Evolutionary conservation across 2,113 vertebrate genomes (phyloP).

Genomic region (Eubucco bourcierii): DNA sequence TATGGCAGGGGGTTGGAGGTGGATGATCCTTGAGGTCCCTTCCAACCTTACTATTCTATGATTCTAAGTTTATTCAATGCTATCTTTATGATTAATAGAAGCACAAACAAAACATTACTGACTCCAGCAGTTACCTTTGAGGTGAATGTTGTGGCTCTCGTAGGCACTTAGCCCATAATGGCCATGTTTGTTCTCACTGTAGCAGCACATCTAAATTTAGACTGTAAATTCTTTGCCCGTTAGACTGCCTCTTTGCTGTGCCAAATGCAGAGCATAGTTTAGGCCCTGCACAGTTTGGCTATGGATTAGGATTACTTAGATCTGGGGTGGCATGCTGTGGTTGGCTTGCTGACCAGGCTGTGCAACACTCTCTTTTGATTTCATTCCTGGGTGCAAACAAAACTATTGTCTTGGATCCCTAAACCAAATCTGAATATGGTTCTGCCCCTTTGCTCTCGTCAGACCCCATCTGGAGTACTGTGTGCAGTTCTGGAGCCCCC

Average conservation of each 20-base stretch:
- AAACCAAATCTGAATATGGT: neutral
- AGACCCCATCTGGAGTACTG: no score
- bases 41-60: no score
- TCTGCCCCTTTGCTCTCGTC: no score
- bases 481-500: no score
- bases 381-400: neutral
- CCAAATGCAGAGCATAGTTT: constrained; percentile 3
- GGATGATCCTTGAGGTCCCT: no score
- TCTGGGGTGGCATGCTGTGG: neutral
- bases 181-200: neutral
- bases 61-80: neutral
- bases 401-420: neutral
- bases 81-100: neutral
- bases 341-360: neutral
- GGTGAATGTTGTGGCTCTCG: neutral
- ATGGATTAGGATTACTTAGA: neutral
- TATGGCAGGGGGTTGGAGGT: no score
- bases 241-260: constrained; percentile 1
- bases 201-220: constrained; percentile 23
- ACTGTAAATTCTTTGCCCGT: neutral
- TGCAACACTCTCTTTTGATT: neutral
- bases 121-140: neutral
- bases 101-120: neutral
- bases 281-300: neutral
- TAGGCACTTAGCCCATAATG: neutral